Evolutionary conservation across 2,888 invertebrate genomes (phyloP), one percentile per base, ranked within the genome.

Genomic region (Agrotis clavis): DNA sequence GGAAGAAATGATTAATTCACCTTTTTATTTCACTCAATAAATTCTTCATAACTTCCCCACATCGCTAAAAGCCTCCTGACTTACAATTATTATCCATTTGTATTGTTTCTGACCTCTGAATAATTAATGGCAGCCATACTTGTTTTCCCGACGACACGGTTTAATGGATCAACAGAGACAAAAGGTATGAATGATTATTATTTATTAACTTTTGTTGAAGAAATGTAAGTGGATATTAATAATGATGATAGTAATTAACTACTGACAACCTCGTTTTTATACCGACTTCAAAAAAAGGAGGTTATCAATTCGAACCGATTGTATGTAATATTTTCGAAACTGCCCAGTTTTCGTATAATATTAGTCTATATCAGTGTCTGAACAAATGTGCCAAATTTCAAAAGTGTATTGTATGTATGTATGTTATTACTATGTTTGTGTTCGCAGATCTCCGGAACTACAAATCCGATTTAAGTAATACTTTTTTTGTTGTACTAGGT

Each of bases 51-150:
- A 14, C 14, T 19, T 41, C 50, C 11, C 18, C 4, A 16, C 7
- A n/a, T 25, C 1, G 7, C 41, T 76, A 50, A 76, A 68, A 76
- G 72, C 69, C 11, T 30, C 51, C 21, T n/a, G 13, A n/a, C 56
- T 45, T 16, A 56, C 30, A 56, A 72, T 72, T 72, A 56, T 45
- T 56, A 76, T 45, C 48, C n/a, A 30, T 76, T 72, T n/a, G 72
- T 25, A 64, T 30, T 19, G n/a, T 56, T 41, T 25, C 41, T 45
- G n/a, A 45, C 25, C 21, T 16, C 5, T 67, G 18, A 68, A 68
- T 72, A 48, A 76, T 76, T 53, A 68, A n/a, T 14, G 4, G n/a
- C 13, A 0, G n/a, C 25, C 13, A 6, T 54, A 30, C 41, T 72
- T 67, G 47, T 48, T 67, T 11, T 75, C 21, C 25, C 13, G 21